Conservation (phyloP, 2,113 vertebrate species). For the Cromileptes altivelis region DNA sequence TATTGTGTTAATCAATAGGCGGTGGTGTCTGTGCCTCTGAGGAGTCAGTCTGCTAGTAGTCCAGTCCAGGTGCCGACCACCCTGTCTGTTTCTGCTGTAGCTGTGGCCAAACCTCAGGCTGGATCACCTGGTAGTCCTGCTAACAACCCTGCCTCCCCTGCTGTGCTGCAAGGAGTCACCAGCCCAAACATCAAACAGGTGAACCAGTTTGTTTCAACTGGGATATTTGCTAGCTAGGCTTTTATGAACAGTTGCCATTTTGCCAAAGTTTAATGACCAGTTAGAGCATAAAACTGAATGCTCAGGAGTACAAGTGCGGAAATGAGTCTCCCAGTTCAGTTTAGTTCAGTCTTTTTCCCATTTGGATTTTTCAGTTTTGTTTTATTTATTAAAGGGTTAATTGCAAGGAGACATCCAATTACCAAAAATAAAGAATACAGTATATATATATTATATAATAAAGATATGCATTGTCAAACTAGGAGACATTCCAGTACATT, state of each 20-base stretch:
- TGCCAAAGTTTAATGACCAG: not conserved
- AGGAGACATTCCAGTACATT: too few relatives aligned
- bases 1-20: slow-evolving; percentile 72
- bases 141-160: slow-evolving; percentile 83
- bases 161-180: slow-evolving; percentile 90
- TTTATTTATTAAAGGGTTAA: too few relatives aligned
- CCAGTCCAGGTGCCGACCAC: slow-evolving; percentile 85
- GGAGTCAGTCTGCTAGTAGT: slow-evolving; percentile 85
- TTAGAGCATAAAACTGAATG: too few relatives aligned
- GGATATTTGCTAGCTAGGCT: not conserved
- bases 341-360: too few relatives aligned
- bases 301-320: too few relatives aligned
- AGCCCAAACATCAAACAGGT: slow-evolving; percentile 97
- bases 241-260: too few relatives aligned
- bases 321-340: too few relatives aligned
- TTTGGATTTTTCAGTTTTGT: too few relatives aligned
- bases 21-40: slow-evolving; percentile 92
- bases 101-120: slow-evolving; percentile 86
- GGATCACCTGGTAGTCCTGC: slow-evolving; percentile 87
- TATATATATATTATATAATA: too few relatives aligned
- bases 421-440: too few relatives aligned
- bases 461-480: too few relatives aligned
- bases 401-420: too few relatives aligned
- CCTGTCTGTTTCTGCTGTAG: slow-evolving; percentile 88
- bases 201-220: not conserved